Evolutionary conservation across 2,113 vertebrate species (phyloP).

Genomic region (Monopterus albus): DNA sequence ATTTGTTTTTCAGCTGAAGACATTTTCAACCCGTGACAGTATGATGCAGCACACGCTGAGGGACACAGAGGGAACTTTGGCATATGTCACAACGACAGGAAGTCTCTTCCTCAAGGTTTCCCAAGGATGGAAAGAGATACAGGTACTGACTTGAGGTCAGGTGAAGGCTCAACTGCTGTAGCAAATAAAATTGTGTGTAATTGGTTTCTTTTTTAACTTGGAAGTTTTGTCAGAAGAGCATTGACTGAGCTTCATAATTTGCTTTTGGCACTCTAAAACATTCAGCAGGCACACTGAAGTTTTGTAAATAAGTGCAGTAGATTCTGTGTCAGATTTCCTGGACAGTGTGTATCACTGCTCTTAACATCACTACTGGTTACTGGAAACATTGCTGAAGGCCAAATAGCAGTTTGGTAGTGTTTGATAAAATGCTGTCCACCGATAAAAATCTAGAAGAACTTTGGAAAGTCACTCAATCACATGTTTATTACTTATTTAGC

Average conservation of each 20-base stretch:
- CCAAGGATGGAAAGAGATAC: conserved; percentile 94
- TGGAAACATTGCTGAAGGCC: too few relatives aligned
- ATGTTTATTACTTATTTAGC: too few relatives aligned
- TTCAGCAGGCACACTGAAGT: too few relatives aligned
- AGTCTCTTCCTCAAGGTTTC: conserved; percentile 91
- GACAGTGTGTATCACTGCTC: too few relatives aligned
- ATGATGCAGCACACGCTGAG: conserved; percentile 87
- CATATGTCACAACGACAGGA: conserved; percentile 84
- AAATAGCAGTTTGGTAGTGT: too few relatives aligned
- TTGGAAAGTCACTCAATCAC: too few relatives aligned
- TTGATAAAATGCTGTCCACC: too few relatives aligned
- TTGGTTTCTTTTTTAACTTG: not conserved
- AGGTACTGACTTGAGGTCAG: conserved; percentile 82
- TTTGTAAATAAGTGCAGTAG: too few relatives aligned
- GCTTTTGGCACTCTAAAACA: not conserved
- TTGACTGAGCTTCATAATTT: not conserved
- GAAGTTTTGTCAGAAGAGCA: not conserved
- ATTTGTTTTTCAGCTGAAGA: conserved; percentile 76
- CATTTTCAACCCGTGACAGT: conserved; percentile 80
- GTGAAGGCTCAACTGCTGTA: not conserved
- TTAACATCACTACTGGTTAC: too few relatives aligned
- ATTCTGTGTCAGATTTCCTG: too few relatives aligned
- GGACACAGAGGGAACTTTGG: conserved; percentile 87
- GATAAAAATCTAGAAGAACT: too few relatives aligned
- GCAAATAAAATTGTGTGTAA: not conserved